Evolutionary conservation across 2,113 vertebrate species (phyloP).

Genomic region (Pavo muticus): DNA sequence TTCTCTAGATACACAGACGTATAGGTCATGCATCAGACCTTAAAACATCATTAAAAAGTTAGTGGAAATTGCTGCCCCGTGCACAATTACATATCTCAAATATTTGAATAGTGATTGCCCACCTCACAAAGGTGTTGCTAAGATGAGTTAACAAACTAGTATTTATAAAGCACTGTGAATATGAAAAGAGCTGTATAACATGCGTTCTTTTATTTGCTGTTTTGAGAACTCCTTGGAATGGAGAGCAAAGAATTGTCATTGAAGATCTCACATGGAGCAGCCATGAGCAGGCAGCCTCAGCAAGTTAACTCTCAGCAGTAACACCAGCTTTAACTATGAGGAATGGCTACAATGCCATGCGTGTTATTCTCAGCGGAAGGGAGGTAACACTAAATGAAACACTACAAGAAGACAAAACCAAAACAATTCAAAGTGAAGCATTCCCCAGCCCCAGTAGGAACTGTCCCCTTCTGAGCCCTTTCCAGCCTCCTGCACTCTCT

Average conservation of each 20-base stretch:
- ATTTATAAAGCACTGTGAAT: slow-evolving; percentile 47
- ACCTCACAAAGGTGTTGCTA: slow-evolving; percentile 13
- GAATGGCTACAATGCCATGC: neutral
- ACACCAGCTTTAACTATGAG: neutral
- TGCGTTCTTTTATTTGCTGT: neutral
- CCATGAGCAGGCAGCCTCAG: neutral
- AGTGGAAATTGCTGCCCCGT: neutral
- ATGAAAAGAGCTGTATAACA: slow-evolving; percentile 29
- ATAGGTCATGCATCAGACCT: neutral
- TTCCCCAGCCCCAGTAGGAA: neutral
- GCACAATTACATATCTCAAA: neutral
- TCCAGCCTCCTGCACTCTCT: neutral
- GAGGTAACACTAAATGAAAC: neutral
- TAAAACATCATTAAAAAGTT: neutral
- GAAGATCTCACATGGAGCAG: neutral
- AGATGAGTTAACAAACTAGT: slow-evolving; percentile 31
- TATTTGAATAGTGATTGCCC: slow-evolving; percentile 19
- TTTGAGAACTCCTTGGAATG: neutral
- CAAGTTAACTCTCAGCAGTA: neutral
- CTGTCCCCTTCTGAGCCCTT: neutral
- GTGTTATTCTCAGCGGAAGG: neutral
- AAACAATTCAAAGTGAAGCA: neutral
- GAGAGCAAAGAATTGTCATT: neutral
- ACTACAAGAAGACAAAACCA: neutral
- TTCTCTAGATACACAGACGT: neutral